Evolutionary conservation across 2,797 vertebrate species (phyloP).

Genomic region (Gymnothorax reevesii): DNA sequence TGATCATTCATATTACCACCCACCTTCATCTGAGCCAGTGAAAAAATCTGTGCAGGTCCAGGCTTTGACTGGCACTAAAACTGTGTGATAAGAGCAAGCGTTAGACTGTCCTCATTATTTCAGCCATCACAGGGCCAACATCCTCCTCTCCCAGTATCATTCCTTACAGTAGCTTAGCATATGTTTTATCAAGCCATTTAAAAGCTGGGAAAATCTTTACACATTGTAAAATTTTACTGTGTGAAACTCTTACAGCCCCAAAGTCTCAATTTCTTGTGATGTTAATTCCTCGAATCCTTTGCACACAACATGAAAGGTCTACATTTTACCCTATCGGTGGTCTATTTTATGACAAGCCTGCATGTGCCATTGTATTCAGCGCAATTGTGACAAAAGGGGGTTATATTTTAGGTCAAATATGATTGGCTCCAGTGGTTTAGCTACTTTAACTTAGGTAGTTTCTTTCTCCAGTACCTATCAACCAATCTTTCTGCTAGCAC

Average conservation of each 20-base stretch:
- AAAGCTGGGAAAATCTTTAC: background rate
- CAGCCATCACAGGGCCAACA: background rate
- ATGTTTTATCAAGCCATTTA: slow-evolving; percentile 1
- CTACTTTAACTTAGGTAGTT: background rate
- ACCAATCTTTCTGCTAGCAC: background rate
- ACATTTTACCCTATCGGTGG: background rate
- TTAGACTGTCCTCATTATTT: background rate
- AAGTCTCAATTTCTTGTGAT: background rate
- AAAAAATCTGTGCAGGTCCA: background rate
- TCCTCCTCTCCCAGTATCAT: background rate
- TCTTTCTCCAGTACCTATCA: background rate
- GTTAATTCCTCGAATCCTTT: background rate
- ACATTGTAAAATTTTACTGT: background rate
- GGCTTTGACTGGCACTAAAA: background rate
- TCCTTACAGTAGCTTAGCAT: background rate
- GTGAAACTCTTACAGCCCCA: background rate
- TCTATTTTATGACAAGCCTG: background rate
- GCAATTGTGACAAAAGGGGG: background rate
- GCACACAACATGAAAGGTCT: background rate
- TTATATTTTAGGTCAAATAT: background rate
- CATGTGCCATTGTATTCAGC: background rate
- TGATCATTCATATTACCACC: background rate
- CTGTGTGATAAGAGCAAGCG: background rate
- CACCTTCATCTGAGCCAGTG: background rate
- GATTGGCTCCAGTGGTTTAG: background rate